These are phyloP conservation scores for Parazoanthus darwini DNA, from an alignment of 92 coral and sea anemone genomes.

Conservation along the genomic window DNA sequence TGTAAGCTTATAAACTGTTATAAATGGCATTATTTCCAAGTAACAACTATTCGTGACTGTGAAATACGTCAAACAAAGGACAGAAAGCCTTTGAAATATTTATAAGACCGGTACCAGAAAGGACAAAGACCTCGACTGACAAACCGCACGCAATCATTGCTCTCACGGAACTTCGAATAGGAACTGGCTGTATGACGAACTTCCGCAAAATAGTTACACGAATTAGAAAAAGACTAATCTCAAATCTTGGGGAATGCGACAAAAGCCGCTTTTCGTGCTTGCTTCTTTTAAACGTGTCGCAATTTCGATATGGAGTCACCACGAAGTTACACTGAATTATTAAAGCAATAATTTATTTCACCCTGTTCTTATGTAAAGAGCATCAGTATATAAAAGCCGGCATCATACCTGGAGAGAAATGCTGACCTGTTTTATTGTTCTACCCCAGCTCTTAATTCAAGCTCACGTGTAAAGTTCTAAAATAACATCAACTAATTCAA, in stretches of 20 bases:
- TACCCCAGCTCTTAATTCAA: neutral
- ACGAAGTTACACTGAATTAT: too few relatives aligned
- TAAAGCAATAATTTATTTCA: too few relatives aligned
- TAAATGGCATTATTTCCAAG: too few relatives aligned
- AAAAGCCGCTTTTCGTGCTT: neutral
- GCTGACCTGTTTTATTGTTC: too few relatives aligned
- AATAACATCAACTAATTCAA: neutral
- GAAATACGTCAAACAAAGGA: constrained; percentile 6
- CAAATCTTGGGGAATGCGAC: neutral
- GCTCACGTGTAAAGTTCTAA: neutral
- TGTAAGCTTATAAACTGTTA: too few relatives aligned
- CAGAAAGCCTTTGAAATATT: constrained; percentile 16
- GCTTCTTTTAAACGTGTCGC: neutral
- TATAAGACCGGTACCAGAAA: constrained; percentile 20
- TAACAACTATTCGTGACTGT: constrained; percentile 24
- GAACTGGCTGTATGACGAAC: constrained; percentile 14
- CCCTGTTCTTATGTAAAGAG: too few relatives aligned
- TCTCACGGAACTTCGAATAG: neutral
- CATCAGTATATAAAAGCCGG: too few relatives aligned
- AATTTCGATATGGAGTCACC: neutral
- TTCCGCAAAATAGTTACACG: constrained; percentile 15
- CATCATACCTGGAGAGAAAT: too few relatives aligned
- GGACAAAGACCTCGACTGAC: neutral
- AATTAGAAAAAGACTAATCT: neutral
- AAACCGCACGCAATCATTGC: neutral